Conservation (phyloP, 2,113 vertebrate species). For the Eidolon helvum region DNA sequence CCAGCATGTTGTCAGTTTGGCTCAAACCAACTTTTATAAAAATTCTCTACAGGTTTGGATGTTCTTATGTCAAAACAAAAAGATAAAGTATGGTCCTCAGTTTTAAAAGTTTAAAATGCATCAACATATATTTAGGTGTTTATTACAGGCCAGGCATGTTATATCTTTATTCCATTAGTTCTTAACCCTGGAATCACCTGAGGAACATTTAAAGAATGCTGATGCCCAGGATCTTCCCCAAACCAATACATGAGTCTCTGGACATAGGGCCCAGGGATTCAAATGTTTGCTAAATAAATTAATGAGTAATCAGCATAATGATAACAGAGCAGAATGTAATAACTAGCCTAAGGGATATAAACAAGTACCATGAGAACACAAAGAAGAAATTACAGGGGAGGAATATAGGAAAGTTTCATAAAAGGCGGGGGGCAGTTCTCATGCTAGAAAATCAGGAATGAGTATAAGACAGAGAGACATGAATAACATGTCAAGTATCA, state of each 20-base stretch:
- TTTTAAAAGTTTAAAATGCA: conserved; percentile 12
- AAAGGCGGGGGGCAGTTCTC: neutral
- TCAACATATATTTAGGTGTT: neutral
- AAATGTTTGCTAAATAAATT: conserved; percentile 1
- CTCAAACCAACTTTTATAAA: too few species aligned
- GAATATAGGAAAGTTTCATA: neutral
- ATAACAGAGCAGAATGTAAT: neutral
- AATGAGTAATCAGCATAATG: neutral
- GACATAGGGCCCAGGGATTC: neutral
- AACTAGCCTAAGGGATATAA: neutral
- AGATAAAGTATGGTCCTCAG: neutral
- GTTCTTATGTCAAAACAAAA: neutral
- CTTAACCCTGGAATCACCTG: neutral
- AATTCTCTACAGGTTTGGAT: too few species aligned
- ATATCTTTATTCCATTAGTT: neutral
- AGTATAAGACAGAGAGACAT: neutral
- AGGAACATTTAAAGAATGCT: neutral
- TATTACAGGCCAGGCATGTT: neutral
- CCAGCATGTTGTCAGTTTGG: too few species aligned
- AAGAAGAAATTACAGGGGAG: neutral
- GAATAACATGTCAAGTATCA: neutral
- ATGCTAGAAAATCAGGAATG: neutral
- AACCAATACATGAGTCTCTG: neutral
- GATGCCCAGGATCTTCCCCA: neutral
- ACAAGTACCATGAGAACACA: neutral